phyloP scores from a whole-genome alignment of 2,113 vertebrate genomes.

The Oplegnathus fasciatus region DNA sequence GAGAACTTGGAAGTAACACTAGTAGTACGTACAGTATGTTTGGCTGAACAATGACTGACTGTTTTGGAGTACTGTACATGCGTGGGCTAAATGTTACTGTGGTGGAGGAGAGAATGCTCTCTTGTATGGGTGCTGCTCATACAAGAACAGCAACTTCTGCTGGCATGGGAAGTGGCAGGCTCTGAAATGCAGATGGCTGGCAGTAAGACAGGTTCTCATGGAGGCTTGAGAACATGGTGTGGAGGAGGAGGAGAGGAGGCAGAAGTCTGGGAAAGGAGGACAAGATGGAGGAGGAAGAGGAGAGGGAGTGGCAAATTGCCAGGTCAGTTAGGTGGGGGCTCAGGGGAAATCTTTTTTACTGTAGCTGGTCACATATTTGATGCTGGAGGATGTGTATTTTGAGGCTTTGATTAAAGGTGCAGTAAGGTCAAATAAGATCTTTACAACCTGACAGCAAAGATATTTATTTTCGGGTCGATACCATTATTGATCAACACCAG shows the following conservation, averaged over 20 bases:
- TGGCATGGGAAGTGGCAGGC: neutral
- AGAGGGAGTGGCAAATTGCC: neutral
- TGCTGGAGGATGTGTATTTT: neutral
- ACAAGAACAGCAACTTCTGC: conserved; percentile 28
- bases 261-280: neutral
- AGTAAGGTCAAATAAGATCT: conserved; percentile 1
- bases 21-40: neutral
- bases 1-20: neutral
- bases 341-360: neutral
- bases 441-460: neutral
- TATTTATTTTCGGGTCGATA: neutral
- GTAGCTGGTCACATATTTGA: neutral
- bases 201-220: conserved; percentile 1
- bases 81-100: conserved; percentile 2
- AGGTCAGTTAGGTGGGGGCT: neutral
- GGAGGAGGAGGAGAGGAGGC: neutral
- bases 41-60: conserved; percentile 7
- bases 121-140: neutral
- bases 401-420: neutral
- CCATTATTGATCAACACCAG: neutral
- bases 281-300: neutral
- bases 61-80: neutral
- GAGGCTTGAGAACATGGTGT: conserved; percentile 19
- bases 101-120: neutral
- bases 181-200: conserved; percentile 17